A percentile compares a stretch with the other conserved stretches of the same genome.
These are phyloP conservation scores for Cantharis rufa DNA, from an alignment of 2,888 invertebrate species.

Conservation along the genomic window DNA sequence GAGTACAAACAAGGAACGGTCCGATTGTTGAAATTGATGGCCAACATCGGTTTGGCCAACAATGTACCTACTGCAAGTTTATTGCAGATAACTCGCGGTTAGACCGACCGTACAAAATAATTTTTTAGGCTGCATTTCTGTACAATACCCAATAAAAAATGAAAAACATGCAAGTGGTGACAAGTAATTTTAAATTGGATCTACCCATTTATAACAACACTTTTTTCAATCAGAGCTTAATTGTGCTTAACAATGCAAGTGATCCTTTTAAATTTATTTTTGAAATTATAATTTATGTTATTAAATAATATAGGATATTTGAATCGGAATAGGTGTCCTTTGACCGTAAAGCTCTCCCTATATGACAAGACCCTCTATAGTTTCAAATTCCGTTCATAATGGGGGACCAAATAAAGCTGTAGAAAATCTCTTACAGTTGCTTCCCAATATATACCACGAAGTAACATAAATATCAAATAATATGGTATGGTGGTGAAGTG, in stretches of 20 bases:
- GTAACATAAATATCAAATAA: not conserved
- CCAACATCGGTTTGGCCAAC: not conserved
- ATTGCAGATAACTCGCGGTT: not conserved
- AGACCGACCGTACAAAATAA: not conserved
- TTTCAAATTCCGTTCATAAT: not conserved
- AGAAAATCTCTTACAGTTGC: not conserved
- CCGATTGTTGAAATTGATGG: not conserved
- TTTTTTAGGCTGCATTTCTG: not conserved
- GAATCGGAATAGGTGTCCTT: not conserved
- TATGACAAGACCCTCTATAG: not conserved
- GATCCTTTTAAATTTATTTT: not conserved
- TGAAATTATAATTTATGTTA: not conserved
- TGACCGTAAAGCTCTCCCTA: not conserved
- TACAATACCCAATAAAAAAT: not conserved
- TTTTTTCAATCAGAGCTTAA: not conserved
- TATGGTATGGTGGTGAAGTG: not conserved
- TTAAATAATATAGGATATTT: not conserved
- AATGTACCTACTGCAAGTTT: not conserved
- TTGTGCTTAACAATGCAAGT: not conserved
- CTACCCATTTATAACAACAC: not conserved
- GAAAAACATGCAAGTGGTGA: not conserved
- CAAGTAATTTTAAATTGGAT: not conserved
- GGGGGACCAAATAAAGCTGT: not conserved
- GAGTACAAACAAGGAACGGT: too few relatives aligned
- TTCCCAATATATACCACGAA: not conserved